Base-by-base conservation (phyloP, 1,140 invertebrate species). In the Drosophila ercepeae region DNA sequence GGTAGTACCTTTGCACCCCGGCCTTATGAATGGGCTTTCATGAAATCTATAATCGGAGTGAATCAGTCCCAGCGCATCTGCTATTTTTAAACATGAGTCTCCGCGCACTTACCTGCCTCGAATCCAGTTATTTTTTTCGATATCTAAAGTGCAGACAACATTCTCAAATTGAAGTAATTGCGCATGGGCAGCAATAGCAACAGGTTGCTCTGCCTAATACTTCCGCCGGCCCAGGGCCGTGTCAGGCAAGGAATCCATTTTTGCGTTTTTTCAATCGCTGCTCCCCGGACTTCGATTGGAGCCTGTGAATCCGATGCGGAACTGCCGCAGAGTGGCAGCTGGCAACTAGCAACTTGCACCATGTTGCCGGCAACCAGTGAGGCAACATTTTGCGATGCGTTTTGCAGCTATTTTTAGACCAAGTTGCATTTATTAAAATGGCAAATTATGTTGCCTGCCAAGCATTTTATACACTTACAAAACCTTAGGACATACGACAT, bases 351-450 rank as follows among this genome's bases (percentile, higher is more conserved):
- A 67, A 60, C 74, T 29, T 41, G 51, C 70, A 79, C 69, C 77
- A 68, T 42, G 39, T 42, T 42, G 39, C 39, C 9, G 39, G 39
- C 72, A 75, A 86, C 81, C 53, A 68, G 78, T 57, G 68, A 52
- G 55, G 63, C 72, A 86, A 84, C 81, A 86, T 84, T 86, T 84
- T 52, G 36, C 54, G 61, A 55, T 54, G 59, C 50, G 27, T 54
- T 46, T 13, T 51, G 36, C 9, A 9, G 61, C 82, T 84, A 84
- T 88, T 88, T 88, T 81, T 84, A 84, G 81, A 44, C 41, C 9
- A 41, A 67, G 58, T 65, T 84, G 76, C 74, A 75, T 88, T 88
- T 88, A 88, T 88, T 88, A 82, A 88, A 88, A 88, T 81, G 79
- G 77, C 77, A 83, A 78, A 83, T 88, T 86, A 86, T 72, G 48